phyloP scores from a whole-genome alignment of 2,888 invertebrate genomes.

The Itoplectis maculator region DNA sequence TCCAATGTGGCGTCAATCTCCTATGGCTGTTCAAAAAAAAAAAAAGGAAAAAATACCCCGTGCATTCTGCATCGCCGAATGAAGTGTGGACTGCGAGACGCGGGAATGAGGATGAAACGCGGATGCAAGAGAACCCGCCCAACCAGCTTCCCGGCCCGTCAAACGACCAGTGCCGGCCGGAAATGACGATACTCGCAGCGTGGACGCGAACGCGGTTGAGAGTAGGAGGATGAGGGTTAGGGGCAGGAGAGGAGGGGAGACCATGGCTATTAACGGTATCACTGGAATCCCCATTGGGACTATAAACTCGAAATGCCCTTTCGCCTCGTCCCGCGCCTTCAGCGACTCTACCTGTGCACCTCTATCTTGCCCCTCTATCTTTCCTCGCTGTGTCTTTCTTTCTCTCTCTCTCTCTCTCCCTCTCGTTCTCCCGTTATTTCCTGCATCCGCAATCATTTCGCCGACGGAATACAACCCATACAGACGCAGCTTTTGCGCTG shows the following conservation, averaged over 20 bases:
- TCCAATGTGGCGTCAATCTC: neutral
- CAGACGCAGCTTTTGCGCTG: neutral
- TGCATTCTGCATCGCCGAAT: constrained; percentile 39
- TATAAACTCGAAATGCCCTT: constrained; percentile 59
- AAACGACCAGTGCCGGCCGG: constrained; percentile 61
- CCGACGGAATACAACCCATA: constrained; percentile 37
- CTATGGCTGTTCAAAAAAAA: neutral
- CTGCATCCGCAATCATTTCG: constrained; percentile 51
- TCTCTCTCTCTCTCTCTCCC: constrained; percentile 13
- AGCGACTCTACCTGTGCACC: constrained; percentile 13
- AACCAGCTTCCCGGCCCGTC: constrained; percentile 53
- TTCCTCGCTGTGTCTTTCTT: constrained; percentile 2
- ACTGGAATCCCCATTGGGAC: constrained; percentile 61
- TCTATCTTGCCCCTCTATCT: constrained; percentile 34
- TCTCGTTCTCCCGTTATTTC: constrained; percentile 16
- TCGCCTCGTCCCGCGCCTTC: constrained; percentile 3
- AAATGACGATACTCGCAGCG: constrained; percentile 62
- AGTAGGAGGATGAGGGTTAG: too few relatives aligned
- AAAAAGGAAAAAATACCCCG: constrained; percentile 16
- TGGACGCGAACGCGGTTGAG: constrained; percentile 42
- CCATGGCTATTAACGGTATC: constrained; percentile 62
- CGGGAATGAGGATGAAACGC: constrained; percentile 46
- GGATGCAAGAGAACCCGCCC: constrained; percentile 47
- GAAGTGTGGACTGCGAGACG: constrained; percentile 23
- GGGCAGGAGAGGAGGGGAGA: too few relatives aligned